A percentile compares a stretch with the other conserved stretches of the same genome.
Evolutionary conservation across 1,140 invertebrate genomes (phyloP).

Genomic region (Stenopsyche tienmushanensis): DNA sequence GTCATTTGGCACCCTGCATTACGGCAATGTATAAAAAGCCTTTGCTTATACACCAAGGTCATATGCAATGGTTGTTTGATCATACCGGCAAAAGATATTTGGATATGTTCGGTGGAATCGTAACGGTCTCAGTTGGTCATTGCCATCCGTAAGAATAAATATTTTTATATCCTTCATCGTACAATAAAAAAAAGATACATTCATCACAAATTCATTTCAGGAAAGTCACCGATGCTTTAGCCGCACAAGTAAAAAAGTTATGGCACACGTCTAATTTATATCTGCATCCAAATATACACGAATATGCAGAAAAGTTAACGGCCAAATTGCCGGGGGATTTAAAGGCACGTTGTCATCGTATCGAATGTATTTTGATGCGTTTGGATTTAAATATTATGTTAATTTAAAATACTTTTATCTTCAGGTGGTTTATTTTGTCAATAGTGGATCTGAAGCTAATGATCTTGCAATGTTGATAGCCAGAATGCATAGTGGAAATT

Average conservation of each 20-base stretch:
- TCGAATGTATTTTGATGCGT: slow-evolving; percentile 5
- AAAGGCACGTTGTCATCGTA: slow-evolving; percentile 60
- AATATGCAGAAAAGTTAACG: slow-evolving; percentile 83
- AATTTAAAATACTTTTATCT: slow-evolving; percentile 19
- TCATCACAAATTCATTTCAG: slow-evolving; percentile 50
- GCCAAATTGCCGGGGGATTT: slow-evolving; percentile 81
- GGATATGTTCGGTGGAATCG: slow-evolving; percentile 94
- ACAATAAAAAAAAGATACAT: background rate
- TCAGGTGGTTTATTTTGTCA: slow-evolving; percentile 87
- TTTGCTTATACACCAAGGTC: slow-evolving; percentile 79
- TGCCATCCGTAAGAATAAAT: slow-evolving; percentile 81
- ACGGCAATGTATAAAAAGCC: slow-evolving; percentile 81
- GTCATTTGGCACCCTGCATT: slow-evolving; percentile 70
- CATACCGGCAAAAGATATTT: slow-evolving; percentile 83
- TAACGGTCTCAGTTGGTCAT: slow-evolving; percentile 96
- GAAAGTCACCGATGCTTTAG: slow-evolving; percentile 74
- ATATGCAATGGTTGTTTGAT: slow-evolving; percentile 93
- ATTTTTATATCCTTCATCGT: background rate
- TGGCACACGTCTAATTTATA: slow-evolving; percentile 95
- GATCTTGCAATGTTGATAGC: slow-evolving; percentile 90
- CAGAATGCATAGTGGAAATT: slow-evolving; percentile 77
- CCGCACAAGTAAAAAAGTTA: slow-evolving; percentile 76
- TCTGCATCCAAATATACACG: slow-evolving; percentile 83
- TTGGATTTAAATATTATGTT: slow-evolving; percentile 1
- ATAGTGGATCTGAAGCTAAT: slow-evolving; percentile 97